A percentile compares a stretch with the other conserved stretches of the same genome.
phyloP scores from a whole-genome alignment of 2,113 vertebrate genomes.

The Lamprotornis superbus region DNA sequence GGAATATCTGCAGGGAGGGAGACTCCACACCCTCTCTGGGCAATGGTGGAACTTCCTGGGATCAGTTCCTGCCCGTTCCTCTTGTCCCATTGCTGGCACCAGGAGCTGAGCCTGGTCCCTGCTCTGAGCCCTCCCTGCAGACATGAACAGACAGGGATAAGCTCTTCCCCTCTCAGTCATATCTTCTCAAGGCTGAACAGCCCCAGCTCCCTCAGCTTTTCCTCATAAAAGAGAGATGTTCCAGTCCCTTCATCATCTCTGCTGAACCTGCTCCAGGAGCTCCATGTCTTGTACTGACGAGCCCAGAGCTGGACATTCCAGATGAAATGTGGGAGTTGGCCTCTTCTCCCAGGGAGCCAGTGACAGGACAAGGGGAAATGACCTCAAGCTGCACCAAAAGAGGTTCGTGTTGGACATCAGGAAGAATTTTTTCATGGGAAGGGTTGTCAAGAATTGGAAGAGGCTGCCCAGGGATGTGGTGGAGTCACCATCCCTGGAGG shows the following conservation, averaged over 20 bases:
- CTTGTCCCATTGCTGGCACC: not conserved
- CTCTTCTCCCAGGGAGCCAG: not conserved
- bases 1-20: not conserved
- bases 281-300: not conserved
- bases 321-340: not conserved
- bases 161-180: accelerated
- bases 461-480: not conserved
- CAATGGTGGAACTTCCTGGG: not conserved
- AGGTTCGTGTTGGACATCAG: not conserved
- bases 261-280: not conserved
- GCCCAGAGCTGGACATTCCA: not conserved
- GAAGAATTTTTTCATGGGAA: not conserved
- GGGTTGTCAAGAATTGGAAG: not conserved
- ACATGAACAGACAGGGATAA: not conserved
- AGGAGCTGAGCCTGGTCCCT: not conserved
- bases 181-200: accelerated
- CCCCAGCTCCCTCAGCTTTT: not conserved
- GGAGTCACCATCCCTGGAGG: not conserved
- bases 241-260: not conserved
- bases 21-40: too few relatives aligned
- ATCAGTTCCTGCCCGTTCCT: not conserved
- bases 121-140: not conserved
- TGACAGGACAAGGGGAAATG: not conserved
- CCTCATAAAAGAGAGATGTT: not conserved
- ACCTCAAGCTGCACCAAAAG: not conserved